phyloP scores from a whole-genome alignment of 2,888 invertebrate species.

The Drosophila pseudotalamancana region DNA sequence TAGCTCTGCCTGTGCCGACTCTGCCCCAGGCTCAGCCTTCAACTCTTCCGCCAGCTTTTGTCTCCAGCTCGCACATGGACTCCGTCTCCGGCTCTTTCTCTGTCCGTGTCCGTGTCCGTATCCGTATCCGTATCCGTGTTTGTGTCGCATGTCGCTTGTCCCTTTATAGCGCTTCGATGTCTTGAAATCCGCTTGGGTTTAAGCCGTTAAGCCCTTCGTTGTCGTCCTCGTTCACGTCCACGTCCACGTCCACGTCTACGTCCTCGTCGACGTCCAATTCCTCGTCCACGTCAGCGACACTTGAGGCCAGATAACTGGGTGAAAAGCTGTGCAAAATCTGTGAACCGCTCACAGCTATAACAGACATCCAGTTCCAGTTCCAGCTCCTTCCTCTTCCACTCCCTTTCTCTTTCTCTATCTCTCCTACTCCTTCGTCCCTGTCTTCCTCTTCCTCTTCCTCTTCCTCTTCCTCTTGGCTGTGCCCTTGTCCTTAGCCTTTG shows the following conservation, averaged over 20 bases:
- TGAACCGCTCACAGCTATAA: conserved; percentile 12
- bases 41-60: background rate
- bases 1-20: no score
- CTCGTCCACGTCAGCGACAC: conserved; percentile 17
- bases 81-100: background rate
- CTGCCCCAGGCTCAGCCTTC: background rate
- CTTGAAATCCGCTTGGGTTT: conserved; percentile 58
- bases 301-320: conserved; percentile 44
- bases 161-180: conserved; percentile 35
- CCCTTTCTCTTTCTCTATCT: background rate
- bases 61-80: no score
- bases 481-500: conserved; percentile 5
- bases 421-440: background rate
- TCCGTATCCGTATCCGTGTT: conserved; percentile 9
- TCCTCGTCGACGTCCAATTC: conserved; percentile 7
- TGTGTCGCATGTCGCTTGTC: conserved; percentile 6
- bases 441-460: background rate
- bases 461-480: background rate
- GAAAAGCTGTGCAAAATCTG: conserved; percentile 46
- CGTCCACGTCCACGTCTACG: conserved; percentile 15
- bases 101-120: background rate
- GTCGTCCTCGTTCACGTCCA: conserved; percentile 9
- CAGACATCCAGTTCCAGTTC: background rate
- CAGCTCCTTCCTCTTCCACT: background rate
- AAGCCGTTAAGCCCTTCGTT: conserved; percentile 41